Evolutionary conservation across 2,113 vertebrate species (phyloP), one percentile per base, ranked within the genome.

Genomic region (Epinephelus fuscoguttatus): DNA sequence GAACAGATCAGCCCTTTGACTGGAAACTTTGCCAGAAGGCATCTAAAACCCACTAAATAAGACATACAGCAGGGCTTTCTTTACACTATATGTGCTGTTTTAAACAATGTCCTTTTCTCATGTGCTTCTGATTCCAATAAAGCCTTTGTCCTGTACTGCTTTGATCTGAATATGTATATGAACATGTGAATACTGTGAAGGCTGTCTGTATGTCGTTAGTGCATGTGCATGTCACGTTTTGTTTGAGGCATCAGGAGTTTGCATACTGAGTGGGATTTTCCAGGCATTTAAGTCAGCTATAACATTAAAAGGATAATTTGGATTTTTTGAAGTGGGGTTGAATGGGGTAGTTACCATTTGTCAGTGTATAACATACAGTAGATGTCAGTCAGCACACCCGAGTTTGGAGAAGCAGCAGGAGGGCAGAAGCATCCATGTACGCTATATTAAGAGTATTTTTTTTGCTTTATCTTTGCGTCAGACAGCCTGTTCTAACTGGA

Each of bases 1-100:
- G 30, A 80, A 69, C 45, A 81, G 62, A 63, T 67, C 67, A 30
- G 37, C 50, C 4, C 47, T 47, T 67, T 74, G 67, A 57, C 37
- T 57, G 59, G 23, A 33, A 50, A 6, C 19, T 52, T 6, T 71
- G 67, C 73, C 69, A 60, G 50, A 50, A 23, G 70, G 66, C 56
- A 67, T 33, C 17, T 37, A 37, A 37, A 60, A 23, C n/a, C 23
- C 12, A 8, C 18, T 40, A 50, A 23, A 68, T 11, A 45, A n/a
- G 37, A 76, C 47, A 62, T 9, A 55, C 12, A 73, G 9, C 21
- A 7, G 25, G n/a, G n/a, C 49, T 33, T 67, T 66, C 6, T 64
- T 57, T 18, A 53, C 2, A 42, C 11, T 40, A 25, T 40, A 45
- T 50, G 45, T 50, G 15, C 8, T 76, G 10, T 74, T 75, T 79